Evolutionary conservation across 2,797 vertebrate genomes (phyloP).

Genomic region (Chaenodraco wilsoni): DNA sequence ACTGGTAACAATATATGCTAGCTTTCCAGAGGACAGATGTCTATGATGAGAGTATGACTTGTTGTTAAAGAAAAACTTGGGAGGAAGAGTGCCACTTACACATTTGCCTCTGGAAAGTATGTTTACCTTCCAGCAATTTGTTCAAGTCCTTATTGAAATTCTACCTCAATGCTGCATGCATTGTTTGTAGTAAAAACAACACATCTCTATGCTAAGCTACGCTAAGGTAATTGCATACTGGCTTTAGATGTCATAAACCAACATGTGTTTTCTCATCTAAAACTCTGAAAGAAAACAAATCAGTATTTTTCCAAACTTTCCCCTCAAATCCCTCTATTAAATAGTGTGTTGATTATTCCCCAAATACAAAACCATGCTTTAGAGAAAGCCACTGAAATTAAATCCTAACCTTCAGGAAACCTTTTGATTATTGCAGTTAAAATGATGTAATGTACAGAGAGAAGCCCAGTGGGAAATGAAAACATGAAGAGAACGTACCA

Average conservation of each 20-base stretch:
- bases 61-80: background rate
- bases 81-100: background rate
- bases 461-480: background rate
- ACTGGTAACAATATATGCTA: background rate
- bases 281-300: background rate
- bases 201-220: background rate
- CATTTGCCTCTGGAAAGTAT: background rate
- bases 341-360: background rate
- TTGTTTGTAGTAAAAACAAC: background rate
- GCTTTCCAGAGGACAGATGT: background rate
- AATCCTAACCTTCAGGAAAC: background rate
- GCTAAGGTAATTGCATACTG: background rate
- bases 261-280: background rate
- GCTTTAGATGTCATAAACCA: background rate
- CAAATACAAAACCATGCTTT: background rate
- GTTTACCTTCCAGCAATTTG: background rate
- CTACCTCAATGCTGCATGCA: no score
- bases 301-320: background rate
- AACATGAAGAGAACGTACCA: constrained; percentile 44
- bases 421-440: background rate
- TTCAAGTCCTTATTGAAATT: no score
- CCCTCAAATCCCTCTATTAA: background rate
- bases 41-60: background rate
- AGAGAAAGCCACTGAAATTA: background rate
- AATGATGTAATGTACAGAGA: background rate